These are phyloP conservation scores for Holacanthella duospinosa DNA, from an alignment of 2,888 invertebrate genomes.

Conservation along the genomic window DNA sequence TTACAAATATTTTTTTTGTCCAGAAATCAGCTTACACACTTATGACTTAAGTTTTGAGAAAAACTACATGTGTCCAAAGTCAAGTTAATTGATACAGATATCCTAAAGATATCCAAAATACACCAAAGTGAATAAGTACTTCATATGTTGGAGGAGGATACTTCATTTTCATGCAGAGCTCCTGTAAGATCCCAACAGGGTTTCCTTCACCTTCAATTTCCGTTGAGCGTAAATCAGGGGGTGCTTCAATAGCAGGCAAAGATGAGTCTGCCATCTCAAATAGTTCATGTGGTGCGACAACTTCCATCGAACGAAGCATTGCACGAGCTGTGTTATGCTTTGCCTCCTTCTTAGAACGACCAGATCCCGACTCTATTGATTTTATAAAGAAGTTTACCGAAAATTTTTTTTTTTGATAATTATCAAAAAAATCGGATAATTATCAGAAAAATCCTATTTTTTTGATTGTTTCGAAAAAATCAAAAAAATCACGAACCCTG, in stretches of 20 bases:
- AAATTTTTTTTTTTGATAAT: neutral
- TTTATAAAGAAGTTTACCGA: too few relatives aligned
- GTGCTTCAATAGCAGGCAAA: slow-evolving; percentile 7
- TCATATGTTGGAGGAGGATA: slow-evolving; percentile 93
- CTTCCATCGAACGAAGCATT: slow-evolving; percentile 60
- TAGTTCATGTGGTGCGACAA: slow-evolving; percentile 24
- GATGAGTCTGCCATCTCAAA: slow-evolving; percentile 20
- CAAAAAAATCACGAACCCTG: too few relatives aligned
- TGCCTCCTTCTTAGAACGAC: slow-evolving; percentile 92
- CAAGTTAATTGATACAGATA: neutral
- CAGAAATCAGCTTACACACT: too few relatives aligned
- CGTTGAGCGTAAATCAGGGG: slow-evolving; percentile 17
- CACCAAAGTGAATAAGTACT: slow-evolving; percentile 46
- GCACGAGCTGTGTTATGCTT: slow-evolving; percentile 92
- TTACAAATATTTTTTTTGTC: too few relatives aligned
- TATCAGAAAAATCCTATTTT: too few relatives aligned
- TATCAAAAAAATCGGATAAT: neutral
- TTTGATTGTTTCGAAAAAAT: too few relatives aligned
- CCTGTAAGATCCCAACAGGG: slow-evolving; percentile 85
- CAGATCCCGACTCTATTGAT: slow-evolving; percentile 66
- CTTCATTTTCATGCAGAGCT: slow-evolving; percentile 89
- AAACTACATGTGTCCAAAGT: too few relatives aligned
- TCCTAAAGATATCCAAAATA: neutral
- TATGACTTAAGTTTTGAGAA: too few relatives aligned
- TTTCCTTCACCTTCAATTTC: slow-evolving; percentile 51